These are phyloP conservation scores for Ammodytes marinus DNA, from an alignment of 2,113 vertebrate species.

Conservation along the genomic window DNA sequence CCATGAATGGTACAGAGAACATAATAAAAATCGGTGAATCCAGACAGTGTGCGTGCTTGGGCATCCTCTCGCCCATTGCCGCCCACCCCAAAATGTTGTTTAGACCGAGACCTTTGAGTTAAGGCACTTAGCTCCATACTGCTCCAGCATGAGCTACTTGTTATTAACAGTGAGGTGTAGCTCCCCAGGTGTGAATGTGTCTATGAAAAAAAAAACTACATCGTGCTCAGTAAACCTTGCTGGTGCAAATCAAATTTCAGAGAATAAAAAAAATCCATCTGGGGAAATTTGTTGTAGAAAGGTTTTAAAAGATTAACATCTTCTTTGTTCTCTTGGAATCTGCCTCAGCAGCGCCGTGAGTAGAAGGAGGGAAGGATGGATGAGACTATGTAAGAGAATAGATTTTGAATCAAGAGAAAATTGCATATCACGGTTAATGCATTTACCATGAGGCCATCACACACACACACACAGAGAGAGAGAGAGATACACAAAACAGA, in stretches of 20 bases:
- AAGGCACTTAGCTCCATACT: conserved; percentile 29
- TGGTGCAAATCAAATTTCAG: conserved; percentile 12
- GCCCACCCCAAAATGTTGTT: background rate
- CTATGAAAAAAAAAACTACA: conserved; percentile 21
- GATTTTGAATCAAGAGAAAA: background rate
- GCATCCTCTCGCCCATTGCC: conserved; percentile 1
- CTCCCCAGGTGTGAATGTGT: conserved; percentile 37
- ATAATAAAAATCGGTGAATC: background rate
- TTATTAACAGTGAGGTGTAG: conserved; percentile 35
- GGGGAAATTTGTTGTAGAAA: background rate
- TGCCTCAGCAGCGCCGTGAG: background rate
- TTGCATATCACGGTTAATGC: conserved; percentile 7
- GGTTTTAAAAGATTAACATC: conserved; percentile 7
- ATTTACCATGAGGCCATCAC: conserved; percentile 18
- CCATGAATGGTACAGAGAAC: background rate
- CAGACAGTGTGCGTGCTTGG: background rate
- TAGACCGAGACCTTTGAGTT: conserved; percentile 9
- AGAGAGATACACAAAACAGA: conserved; percentile 1
- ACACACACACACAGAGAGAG: background rate
- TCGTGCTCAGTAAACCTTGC: conserved; percentile 25
- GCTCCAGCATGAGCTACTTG: conserved; percentile 45
- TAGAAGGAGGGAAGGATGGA: background rate
- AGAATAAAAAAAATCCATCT: background rate
- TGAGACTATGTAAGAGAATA: background rate
- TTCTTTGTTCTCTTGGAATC: conserved; percentile 24